A percentile compares a stretch with the other conserved stretches of the same genome.
Conservation (phyloP, 2,888 invertebrate species). For the Macrosoma leucophasiata region DNA sequence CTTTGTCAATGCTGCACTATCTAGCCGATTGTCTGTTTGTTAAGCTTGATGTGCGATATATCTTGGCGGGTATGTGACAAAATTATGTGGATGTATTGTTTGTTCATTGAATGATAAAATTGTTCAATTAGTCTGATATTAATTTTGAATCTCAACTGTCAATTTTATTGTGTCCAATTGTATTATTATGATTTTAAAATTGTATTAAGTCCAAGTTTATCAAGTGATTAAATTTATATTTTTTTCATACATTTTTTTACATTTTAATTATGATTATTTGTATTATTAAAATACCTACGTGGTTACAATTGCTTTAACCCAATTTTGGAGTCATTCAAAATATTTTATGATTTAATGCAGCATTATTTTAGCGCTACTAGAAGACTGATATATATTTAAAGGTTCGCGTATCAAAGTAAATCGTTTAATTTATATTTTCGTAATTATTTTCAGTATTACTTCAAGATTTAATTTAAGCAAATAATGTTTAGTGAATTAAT, state of each 20-base stretch:
- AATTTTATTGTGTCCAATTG: no score
- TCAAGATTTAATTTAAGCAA: conserved; percentile 20
- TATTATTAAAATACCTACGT: background rate
- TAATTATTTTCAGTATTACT: conserved; percentile 22
- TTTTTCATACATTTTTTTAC: background rate
- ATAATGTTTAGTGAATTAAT: conserved; percentile 20
- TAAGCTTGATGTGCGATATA: no score
- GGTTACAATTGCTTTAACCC: background rate
- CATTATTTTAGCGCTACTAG: conserved; percentile 25
- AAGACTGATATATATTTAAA: conserved; percentile 38
- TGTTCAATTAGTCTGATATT: no score
- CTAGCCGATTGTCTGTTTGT: no score
- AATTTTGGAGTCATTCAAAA: conserved; percentile 23
- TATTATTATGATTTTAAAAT: no score
- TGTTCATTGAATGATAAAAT: no score
- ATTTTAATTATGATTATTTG: background rate
- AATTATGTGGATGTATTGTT: no score
- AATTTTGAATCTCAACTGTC: no score
- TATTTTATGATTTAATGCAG: conserved; percentile 22
- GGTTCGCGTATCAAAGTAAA: conserved; percentile 12
- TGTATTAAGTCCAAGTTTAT: no score
- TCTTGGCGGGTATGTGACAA: no score
- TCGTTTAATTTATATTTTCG: conserved; percentile 19
- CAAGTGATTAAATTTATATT: background rate
- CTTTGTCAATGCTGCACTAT: no score